Evolutionary conservation across 2,113 vertebrate genomes (phyloP).

Genomic region (Psittacula cyanocephala): DNA sequence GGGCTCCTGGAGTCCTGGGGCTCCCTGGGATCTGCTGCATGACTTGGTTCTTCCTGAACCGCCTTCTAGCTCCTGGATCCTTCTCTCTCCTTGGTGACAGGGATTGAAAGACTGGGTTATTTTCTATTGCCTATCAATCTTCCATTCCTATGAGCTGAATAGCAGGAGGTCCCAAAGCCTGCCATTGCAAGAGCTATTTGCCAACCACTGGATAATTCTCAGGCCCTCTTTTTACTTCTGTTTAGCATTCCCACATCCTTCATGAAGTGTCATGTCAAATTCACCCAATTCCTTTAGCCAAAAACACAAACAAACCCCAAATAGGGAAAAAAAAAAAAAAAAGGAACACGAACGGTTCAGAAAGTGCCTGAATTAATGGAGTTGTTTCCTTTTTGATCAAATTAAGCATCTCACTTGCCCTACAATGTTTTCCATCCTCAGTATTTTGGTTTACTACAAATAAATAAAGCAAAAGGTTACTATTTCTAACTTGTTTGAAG

Average conservation of each 20-base stretch:
- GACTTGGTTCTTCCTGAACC: not conserved
- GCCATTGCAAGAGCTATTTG: not conserved
- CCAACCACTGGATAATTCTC: constrained; percentile 21
- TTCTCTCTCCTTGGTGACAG: not conserved
- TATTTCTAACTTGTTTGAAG: not conserved
- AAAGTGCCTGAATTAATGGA: not conserved
- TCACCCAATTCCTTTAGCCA: not conserved
- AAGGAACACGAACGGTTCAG: not conserved
- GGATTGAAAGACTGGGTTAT: not conserved
- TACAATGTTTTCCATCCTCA: not conserved
- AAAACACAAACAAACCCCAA: constrained; percentile 45
- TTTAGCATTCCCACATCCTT: constrained; percentile 45
- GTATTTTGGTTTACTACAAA: not conserved
- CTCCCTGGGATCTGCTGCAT: not conserved
- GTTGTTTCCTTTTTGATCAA: not conserved
- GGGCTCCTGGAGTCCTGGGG: not conserved
- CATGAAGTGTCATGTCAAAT: constrained; percentile 47
- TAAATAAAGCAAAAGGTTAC: not conserved
- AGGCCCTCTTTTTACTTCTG: constrained; percentile 7
- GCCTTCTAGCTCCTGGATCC: not conserved
- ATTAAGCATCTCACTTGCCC: not conserved
- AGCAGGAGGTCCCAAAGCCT: not conserved
- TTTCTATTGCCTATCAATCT: not conserved
- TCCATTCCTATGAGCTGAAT: not conserved
- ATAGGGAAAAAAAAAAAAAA: not conserved